Evolutionary conservation across 1,140 invertebrate genomes (phyloP).

Genomic region (Lepidotrigona ventralis): DNA sequence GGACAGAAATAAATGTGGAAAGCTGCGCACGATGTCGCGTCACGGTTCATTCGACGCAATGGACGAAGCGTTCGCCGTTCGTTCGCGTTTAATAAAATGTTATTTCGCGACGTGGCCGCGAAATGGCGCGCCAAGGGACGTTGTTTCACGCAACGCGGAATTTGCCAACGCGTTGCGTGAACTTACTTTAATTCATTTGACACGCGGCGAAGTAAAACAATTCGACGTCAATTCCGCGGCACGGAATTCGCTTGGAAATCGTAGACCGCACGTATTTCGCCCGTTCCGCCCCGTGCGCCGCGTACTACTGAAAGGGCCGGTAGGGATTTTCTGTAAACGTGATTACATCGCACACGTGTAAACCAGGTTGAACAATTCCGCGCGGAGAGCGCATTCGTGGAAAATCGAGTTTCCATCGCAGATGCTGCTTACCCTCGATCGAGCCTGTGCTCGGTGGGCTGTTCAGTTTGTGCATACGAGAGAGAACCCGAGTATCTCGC

Average conservation of each 20-base stretch:
- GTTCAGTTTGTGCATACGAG: constrained; percentile 58
- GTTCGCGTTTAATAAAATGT: constrained; percentile 13
- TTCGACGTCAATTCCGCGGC: constrained; percentile 32
- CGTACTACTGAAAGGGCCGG: constrained; percentile 54
- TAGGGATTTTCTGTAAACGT: constrained; percentile 62
- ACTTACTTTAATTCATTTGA: constrained; percentile 33
- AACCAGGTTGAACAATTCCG: constrained; percentile 63
- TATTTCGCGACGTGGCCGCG: neutral
- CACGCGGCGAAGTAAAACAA: constrained; percentile 20
- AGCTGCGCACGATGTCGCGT: neutral
- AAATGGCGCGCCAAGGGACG: neutral
- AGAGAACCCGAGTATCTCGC: constrained; percentile 29
- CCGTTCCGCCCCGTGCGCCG: neutral
- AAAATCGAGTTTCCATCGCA: constrained; percentile 73
- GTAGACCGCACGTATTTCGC: constrained; percentile 25
- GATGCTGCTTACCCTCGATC: constrained; percentile 65
- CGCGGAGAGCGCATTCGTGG: constrained; percentile 66
- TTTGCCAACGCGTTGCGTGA: neutral
- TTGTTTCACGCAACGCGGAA: neutral
- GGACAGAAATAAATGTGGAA: no score
- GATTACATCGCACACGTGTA: constrained; percentile 61
- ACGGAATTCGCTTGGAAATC: constrained; percentile 35
- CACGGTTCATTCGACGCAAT: neutral
- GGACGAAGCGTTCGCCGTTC: no score
- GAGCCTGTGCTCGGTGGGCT: constrained; percentile 45